Evolutionary conservation across 2,888 invertebrate genomes (phyloP).

Genomic region (Leucophora obtusa): DNA sequence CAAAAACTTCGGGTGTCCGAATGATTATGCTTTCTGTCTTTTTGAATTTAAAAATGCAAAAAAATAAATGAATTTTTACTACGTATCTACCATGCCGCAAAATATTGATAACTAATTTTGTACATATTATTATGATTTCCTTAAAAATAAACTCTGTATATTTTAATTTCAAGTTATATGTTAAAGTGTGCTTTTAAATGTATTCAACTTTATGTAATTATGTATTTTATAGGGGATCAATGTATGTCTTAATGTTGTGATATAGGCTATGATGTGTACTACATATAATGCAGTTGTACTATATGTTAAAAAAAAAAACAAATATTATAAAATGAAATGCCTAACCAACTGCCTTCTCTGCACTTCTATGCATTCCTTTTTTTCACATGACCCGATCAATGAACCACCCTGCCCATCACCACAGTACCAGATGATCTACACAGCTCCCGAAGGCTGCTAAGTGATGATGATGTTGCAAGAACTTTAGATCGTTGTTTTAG

Average conservation of each 20-base stretch:
- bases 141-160: background rate
- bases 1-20: no score
- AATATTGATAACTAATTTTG: no score
- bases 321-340: conserved; percentile 28
- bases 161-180: no score
- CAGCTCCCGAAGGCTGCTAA: conserved; percentile 86
- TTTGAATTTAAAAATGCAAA: no score
- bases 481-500: conserved; percentile 88
- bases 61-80: no score
- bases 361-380: conserved; percentile 55
- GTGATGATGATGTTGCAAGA: conserved; percentile 84
- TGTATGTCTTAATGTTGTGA: conserved; percentile 48
- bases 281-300: conserved; percentile 39
- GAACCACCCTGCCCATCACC: background rate
- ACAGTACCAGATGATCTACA: conserved; percentile 87
- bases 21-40: no score
- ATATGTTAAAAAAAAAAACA: conserved; percentile 24
- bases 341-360: conserved; percentile 62
- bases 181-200: conserved; percentile 30
- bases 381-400: conserved; percentile 1
- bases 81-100: no score
- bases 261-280: conserved; percentile 45
- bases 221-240: conserved; percentile 35
- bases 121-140: no score
- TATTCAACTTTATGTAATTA: conserved; percentile 12